Evolutionary conservation across 1,140 invertebrate genomes (phyloP), one percentile per base, ranked within the genome.

Genomic region (Pseudomyrmex concolor): DNA sequence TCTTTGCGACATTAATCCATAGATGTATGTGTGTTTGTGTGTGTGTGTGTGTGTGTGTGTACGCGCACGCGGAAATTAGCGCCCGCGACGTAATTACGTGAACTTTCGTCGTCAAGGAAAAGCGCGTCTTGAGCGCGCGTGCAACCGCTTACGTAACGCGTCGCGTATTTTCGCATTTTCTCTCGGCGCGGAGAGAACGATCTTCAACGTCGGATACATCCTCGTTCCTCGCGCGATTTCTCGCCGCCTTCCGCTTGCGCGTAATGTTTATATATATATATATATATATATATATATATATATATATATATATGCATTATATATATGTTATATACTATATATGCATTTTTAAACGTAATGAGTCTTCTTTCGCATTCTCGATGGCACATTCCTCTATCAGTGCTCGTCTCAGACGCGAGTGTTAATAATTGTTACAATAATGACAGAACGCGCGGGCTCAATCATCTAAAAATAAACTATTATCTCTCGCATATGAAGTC

Each of bases 351-450:
- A 67, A 83, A 72, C 19, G 15, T 76, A 83, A 86, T 60, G 72
- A 87, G 68, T 84, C 57, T 86, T 87, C 86, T 63, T 82, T 86
- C 84, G 77, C 87, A 68, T 89, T 89, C 83, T 88, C 81, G 45
- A 90, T 90, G 89, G 88, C 91, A 89, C 91, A 87, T 91, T 92
- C 91, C 89, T 34, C 34, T 89, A 88, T 92, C 86, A 90, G 89
- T 88, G 90, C 86, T 91, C 88, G 84, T 84, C 86, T 87, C 91
- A 84, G 63, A 78, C 25, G 55, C 63, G 74, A 78, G 62, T 80
- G 77, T 88, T 78, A 43, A 63, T 78, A 43, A 63, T 70, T n/a
- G 68, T 73, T 57, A 34, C 0, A 34, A 34, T 34, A 78, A 78
- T 70, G 62, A 54, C 34, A 25, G 2, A 17, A 17, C 59, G 54